These are phyloP conservation scores for Pangasius macronema DNA, from an alignment of 2,797 vertebrate species.

Conservation along the genomic window DNA sequence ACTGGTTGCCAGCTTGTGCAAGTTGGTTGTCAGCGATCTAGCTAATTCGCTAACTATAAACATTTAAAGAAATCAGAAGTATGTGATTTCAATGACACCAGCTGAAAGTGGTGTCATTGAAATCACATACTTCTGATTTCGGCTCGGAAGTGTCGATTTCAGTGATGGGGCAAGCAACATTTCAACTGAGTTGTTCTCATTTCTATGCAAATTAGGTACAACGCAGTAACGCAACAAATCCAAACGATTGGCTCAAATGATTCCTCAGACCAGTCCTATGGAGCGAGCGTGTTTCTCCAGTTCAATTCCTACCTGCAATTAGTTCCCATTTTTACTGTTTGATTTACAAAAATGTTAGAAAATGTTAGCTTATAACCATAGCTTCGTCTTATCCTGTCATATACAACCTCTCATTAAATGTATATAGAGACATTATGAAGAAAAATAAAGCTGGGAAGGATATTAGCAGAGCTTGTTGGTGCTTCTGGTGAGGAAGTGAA, in stretches of 20 bases:
- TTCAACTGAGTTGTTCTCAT: not conserved
- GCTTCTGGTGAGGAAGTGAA: not conserved
- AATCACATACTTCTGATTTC: no score
- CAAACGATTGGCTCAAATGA: not conserved
- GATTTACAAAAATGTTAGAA: not conserved
- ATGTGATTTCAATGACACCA: not conserved
- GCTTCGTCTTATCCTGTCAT: not conserved
- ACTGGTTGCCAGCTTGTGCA: not conserved
- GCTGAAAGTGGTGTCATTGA: no score
- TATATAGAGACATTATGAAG: not conserved
- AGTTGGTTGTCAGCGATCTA: no score
- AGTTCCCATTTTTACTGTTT: not conserved
- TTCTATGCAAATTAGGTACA: not conserved
- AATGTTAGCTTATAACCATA: not conserved
- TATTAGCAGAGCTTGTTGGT: not conserved
- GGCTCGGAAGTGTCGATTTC: not conserved
- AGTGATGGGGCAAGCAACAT: not conserved
- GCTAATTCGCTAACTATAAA: not conserved
- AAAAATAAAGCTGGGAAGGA: not conserved
- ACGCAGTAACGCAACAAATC: not conserved
- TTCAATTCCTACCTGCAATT: not conserved
- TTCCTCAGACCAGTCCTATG: not conserved
- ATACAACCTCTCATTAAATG: not conserved
- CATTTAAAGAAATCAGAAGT: not conserved
- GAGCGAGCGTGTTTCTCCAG: not conserved